Conservation (phyloP, 1,140 invertebrate species). For the Caenorhabditis tropicalis region DNA sequence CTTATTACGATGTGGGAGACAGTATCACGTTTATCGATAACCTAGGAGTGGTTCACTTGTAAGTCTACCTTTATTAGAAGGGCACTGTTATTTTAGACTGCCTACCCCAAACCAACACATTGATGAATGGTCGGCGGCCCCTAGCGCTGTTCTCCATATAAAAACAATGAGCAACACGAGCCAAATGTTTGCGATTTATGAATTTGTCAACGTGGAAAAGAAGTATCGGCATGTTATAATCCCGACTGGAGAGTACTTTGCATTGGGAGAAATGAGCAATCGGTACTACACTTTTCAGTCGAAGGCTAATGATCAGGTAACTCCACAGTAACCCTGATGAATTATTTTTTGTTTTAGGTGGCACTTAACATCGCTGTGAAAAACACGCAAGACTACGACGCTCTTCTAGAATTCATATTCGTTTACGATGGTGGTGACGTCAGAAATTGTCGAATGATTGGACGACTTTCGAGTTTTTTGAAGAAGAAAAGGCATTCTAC, state of each 20-base stretch:
- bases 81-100: background rate
- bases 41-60: background rate
- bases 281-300: background rate
- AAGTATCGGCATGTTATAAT: background rate
- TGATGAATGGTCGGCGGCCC: background rate
- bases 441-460: background rate
- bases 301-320: background rate
- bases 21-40: background rate
- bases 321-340: background rate
- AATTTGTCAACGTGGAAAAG: background rate
- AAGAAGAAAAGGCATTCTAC: background rate
- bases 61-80: background rate
- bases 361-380: background rate
- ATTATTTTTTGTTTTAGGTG: background rate
- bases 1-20: background rate
- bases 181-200: conserved; percentile 26
- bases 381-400: background rate
- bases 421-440: conserved; percentile 1
- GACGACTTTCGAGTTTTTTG: background rate
- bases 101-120: conserved; percentile 9
- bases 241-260: conserved; percentile 1
- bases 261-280: background rate
- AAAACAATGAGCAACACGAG: background rate
- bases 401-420: background rate
- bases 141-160: background rate